Evolutionary conservation across 2,888 invertebrate species (phyloP), one percentile per base, ranked within the genome.

Genomic region (Spodoptera exigua): DNA sequence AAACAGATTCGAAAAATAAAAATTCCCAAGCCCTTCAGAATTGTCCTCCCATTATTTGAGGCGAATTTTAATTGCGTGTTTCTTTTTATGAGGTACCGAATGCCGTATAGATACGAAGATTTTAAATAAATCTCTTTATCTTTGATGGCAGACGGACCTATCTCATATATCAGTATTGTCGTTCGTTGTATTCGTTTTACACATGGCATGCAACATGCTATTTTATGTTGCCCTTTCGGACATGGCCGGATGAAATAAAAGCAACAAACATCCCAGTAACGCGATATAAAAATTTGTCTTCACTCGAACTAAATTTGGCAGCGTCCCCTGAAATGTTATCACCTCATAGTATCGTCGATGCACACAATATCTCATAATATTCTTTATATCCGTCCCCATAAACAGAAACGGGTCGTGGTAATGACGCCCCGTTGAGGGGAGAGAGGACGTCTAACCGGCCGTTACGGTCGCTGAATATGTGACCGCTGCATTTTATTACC

Each of bases 401-500:
- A 93, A 93, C 92, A 92, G 85, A 90, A 92, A 90, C 91, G 92
- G 89, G 88, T 89, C 89, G 88, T 83, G 88, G 91, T 93, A 93
- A 93, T 91, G 93, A 92, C 88, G 87, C 84, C 87, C 84, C 82
- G 84, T 81, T 80, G 88, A 88, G 90, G 91, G 89, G 91, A 83
- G 90, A 87, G 89, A 87, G 86, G 83, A 86, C 87, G 86, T 77
- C 91, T 88, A 92, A 90, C 91, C 91, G 92, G 83, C 92, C 90
- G 89, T 93, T 92, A 89, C 88, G 92, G 86, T 86, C 90, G 85
- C 82, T 87, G 89, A 89, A 91, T 92, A 93, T 93, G 93, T 93
- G 93, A 91, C 94, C 94, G 94, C 93, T 94, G 93, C 93, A 93
- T 94, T 94, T 94, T 94, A 94, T 93, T 87, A 93, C 94, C 94